Evolutionary conservation across 2,113 vertebrate genomes (phyloP).

Genomic region (Oncorhynchus mykiss): DNA sequence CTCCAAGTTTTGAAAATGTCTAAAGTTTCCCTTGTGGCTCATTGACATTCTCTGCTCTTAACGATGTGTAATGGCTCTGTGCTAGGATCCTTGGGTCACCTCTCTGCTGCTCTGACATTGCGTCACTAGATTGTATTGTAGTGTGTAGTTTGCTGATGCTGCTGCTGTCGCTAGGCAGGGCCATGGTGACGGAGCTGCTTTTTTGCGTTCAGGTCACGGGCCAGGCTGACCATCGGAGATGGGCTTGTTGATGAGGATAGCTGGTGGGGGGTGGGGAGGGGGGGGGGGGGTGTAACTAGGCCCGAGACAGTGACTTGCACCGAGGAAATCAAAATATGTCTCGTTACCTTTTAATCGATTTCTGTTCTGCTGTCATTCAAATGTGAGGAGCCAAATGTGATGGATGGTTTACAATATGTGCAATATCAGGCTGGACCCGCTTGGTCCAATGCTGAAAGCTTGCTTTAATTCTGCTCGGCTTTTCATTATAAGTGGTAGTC

Average conservation of each 20-base stretch:
- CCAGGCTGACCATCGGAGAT: conserved; percentile 44
- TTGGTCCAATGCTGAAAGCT: neutral
- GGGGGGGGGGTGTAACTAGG: conserved; percentile 69
- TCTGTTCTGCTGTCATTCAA: conserved; percentile 81
- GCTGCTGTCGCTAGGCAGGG: conserved; percentile 57
- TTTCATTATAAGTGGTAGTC: neutral
- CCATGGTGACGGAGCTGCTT: conserved; percentile 42
- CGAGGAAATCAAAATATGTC: conserved; percentile 80
- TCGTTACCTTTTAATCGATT: conserved; percentile 78
- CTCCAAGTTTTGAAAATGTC: conserved; percentile 21
- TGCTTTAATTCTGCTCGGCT: neutral
- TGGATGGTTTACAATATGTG: conserved; percentile 74
- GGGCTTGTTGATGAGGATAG: neutral
- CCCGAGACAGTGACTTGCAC: neutral
- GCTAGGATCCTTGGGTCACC: conserved; percentile 25
- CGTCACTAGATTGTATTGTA: conserved; percentile 27
- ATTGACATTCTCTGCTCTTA: conserved; percentile 38
- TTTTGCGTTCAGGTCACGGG: conserved; percentile 78
- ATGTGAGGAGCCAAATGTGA: conserved; percentile 79
- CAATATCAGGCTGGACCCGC: conserved; percentile 3
- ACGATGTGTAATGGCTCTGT: conserved; percentile 21
- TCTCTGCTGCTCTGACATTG: conserved; percentile 33
- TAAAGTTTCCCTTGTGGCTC: conserved; percentile 30
- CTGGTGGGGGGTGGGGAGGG: conserved; percentile 44
- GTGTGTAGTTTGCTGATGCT: conserved; percentile 58